These are phyloP conservation scores for Echiichthys vipera DNA, from an alignment of 2,797 vertebrate species.

Conservation along the genomic window DNA sequence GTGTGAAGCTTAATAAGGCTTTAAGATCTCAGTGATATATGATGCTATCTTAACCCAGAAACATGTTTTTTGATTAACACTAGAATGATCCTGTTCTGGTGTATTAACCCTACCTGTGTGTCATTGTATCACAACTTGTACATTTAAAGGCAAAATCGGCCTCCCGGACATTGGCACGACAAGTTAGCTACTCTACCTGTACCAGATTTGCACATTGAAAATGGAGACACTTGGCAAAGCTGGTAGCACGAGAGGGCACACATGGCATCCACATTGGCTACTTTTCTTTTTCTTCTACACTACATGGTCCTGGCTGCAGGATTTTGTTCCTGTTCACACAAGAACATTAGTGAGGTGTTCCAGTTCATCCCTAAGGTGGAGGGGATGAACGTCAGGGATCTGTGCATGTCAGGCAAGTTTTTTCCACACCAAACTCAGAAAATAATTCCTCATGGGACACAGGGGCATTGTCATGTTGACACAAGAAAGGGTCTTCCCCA, in stretches of 20 bases:
- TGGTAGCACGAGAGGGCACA: not conserved
- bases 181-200: not conserved
- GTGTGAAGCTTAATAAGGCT: not conserved
- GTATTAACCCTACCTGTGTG: not conserved
- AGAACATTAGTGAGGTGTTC: not conserved
- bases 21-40: not conserved
- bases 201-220: not conserved
- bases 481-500: not conserved
- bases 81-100: not conserved
- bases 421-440: not conserved
- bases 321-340: not conserved
- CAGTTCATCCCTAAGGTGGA: not conserved
- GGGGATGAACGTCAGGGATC: not conserved
- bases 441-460: not conserved
- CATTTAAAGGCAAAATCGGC: not conserved
- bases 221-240: not conserved
- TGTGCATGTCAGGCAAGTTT: not conserved
- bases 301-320: not conserved
- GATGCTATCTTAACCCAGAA: not conserved
- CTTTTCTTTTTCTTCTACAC: not conserved
- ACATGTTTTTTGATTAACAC: not conserved
- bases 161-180: not conserved
- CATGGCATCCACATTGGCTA: not conserved
- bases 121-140: not conserved
- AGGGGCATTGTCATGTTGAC: not conserved